Evolutionary conservation across 2,888 invertebrate genomes (phyloP), one percentile per base, ranked within the genome.

Genomic region (Crematogaster levior): DNA sequence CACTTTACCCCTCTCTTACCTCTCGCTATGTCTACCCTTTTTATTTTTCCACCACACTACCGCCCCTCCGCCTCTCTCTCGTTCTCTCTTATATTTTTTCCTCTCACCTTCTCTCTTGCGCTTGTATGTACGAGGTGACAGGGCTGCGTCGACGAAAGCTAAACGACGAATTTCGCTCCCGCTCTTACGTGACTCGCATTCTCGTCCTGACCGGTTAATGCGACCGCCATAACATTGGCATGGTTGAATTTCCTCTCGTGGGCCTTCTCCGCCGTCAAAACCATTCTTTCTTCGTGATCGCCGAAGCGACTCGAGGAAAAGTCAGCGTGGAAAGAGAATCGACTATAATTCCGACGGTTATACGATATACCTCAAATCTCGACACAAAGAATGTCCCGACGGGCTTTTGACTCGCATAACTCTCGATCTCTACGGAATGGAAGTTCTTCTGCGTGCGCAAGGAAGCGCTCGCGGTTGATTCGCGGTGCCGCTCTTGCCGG

Each of bases 151-250:
- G 88, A 88, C 88, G 88, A 86, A 85, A 91, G 88, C 90, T 92
- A 91, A 93, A 92, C 92, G 91, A 90, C 90, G 89, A 89, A 89
- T 89, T 88, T 88, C 89, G 85, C 82, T 86, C 75, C 56, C 77
- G 66, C 66, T 80, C 56, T 61, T 82, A 89, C 90, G 90, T 90
- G 90, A 89, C 89, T 89, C 84, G 89, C 90, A 85, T 90, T 80
- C 84, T 63, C 75, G 66, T 74, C 48, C 61, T 56, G 66, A 43
- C 24, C 70, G 60, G 82, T 84, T 90, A 90, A 90, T 88, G 86
- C 83, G 88, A 70, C 81, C 82, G 51, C 81, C 84, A 79, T 84
- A 83, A 84, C 82, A 83, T 70, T 85, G 85, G 82, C 83, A 56
- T 60, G 79, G 27, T 68, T 70, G 82, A 87, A 82, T 82, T 83